Base-by-base conservation (phyloP, 2,888 invertebrate species). In the Chaitophorus viminalis region DNA sequence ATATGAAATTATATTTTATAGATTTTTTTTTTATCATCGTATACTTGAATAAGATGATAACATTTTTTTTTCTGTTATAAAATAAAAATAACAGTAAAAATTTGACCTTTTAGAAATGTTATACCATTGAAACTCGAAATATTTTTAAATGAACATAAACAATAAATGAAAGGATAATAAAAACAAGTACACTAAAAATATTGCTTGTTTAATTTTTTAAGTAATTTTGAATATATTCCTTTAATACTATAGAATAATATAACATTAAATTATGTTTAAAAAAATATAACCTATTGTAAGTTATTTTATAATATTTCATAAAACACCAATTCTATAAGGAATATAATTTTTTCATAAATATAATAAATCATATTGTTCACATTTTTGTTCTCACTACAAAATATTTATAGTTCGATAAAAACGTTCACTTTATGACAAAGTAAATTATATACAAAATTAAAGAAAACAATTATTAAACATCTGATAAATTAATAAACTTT, bases 91-190 rank as follows among this genome's bases (percentile, higher is more conserved):
- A 68, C 31, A 17, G 18, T 31, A 72, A 72, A 6, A 36, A n/a
- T 18, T n/a, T 29, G 31, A 68, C n/a, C n/a, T 52, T 82, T 82
- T 33, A 82, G 31, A 17, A 72, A 72, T 14, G 3, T 33, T 52
- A 25, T 33, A 46, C 21, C 46, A 17, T 52, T 52, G 25, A n/a
- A 72, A n/a, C 18, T 82, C 33, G 52, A 82, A 72, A 72, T 74
- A 33, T 54, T 72, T 82, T 82, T 82, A 36, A 72, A 72, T 33
- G 9, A 54, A 52, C 33, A 82, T 72, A 82, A 82, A 82, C 46
- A 82, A 31, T 39, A 46, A 82, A 82, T 18, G 82, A 74, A 82
- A 52, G 18, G 31, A 82, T 72, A 33, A 82, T 82, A 82, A 82
- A 70, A 70, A 70, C 52, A 72, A 72, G n/a, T 8, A 29, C 54